phyloP scores from a whole-genome alignment of 2,888 invertebrate species.

The Melanchra persicariae region DNA sequence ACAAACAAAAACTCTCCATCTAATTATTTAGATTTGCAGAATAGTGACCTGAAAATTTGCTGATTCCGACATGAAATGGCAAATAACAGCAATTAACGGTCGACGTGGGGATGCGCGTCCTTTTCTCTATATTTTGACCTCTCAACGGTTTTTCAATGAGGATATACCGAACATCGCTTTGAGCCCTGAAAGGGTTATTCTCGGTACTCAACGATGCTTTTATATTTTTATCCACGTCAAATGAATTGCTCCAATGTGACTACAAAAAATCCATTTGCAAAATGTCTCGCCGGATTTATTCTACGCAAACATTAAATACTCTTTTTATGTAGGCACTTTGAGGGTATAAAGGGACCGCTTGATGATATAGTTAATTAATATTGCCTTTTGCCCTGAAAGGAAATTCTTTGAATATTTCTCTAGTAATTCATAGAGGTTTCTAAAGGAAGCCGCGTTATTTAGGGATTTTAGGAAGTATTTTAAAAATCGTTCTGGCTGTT shows the following conservation, averaged over 20 bases:
- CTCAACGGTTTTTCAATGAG: conserved; percentile 85
- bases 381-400: conserved; percentile 54
- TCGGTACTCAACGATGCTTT: conserved; percentile 80
- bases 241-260: conserved; percentile 82
- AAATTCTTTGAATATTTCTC: conserved; percentile 56
- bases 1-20: too few species aligned
- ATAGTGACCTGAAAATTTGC: background rate
- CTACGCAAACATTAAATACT: conserved; percentile 64
- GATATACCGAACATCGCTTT: conserved; percentile 80
- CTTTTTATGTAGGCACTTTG: conserved; percentile 62
- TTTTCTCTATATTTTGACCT: conserved; percentile 81
- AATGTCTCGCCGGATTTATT: conserved; percentile 72
- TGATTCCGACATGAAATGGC: background rate
- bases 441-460: conserved; percentile 40
- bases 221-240: conserved; percentile 85
- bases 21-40: background rate
- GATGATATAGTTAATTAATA: conserved; percentile 66
- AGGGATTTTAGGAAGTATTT: conserved; percentile 38
- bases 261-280: conserved; percentile 81
- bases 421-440: conserved; percentile 47
- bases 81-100: conserved; percentile 40
- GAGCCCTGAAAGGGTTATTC: conserved; percentile 85
- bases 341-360: conserved; percentile 60
- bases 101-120: conserved; percentile 68
- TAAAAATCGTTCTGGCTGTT: conserved; percentile 28